Evolutionary conservation across 2,888 invertebrate species (phyloP), one percentile per base, ranked within the genome.

Genomic region (Drosophila incognita): DNA sequence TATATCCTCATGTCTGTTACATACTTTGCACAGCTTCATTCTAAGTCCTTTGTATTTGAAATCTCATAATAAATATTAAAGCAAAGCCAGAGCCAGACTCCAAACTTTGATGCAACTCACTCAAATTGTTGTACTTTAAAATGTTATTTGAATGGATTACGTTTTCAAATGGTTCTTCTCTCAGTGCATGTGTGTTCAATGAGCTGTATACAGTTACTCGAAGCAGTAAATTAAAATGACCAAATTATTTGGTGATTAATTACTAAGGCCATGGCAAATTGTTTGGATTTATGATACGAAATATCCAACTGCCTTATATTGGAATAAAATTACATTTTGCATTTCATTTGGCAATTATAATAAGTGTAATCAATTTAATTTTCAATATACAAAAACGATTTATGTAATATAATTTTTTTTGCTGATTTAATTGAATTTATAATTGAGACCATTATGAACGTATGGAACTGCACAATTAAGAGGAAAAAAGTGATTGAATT

Each of bases 181-280:
- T 4, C 31, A 57, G 72, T 68, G 46, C 69, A 52, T 49, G 48
- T 59, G 56, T 67, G 80, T 36, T 65, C 70, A 64, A 49, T 77
- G 75, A 68, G 69, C 76, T 81, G 81, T 81, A 84, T 74, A 73
- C 73, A 69, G 58, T 69, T 11, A 66, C 53, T 66, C 54, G 46
- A 56, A 64, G 65, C 78, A 87, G 83, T 83, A 81, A 80, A 87
- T 84, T 89, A 89, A 87, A 90, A 90, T 89, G 82, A 82, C 77
- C 83, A 87, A 89, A 84, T 89, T 86, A 89, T 87, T 81, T 70
- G 76, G 76, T 89, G 87, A 90, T 89, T 86, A 89, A 90, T 89
- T 83, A 77, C 79, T 60, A 66, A 63, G 59, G 59, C 66, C 69
- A 38, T 60, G 60, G 31, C 60, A 51, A 33, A 63, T 36, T 63